phyloP scores from a whole-genome alignment of 2,113 vertebrate genomes.

The Sigmodon hispidus region DNA sequence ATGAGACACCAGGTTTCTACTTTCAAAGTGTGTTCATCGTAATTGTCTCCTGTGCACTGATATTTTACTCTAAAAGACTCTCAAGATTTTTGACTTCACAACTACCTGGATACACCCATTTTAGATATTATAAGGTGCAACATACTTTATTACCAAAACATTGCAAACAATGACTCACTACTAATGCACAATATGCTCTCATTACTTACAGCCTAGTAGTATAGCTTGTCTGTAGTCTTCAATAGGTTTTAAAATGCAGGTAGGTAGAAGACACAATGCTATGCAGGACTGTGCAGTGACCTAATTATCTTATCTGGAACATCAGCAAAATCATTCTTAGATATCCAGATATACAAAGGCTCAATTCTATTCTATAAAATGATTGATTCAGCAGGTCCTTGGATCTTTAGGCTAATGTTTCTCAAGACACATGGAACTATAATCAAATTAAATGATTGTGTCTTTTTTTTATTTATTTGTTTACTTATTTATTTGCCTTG shows the following conservation, averaged over 20 bases:
- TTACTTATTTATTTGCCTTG: too few relatives aligned
- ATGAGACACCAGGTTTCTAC: neutral
- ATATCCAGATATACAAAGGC: neutral
- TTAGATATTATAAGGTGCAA: neutral
- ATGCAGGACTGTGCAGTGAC: fast-evolving
- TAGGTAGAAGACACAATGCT: neutral
- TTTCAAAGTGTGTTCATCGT: neutral
- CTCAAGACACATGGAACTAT: neutral
- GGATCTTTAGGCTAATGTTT: neutral
- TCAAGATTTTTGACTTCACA: neutral
- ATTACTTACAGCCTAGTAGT: neutral
- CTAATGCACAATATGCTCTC: neutral
- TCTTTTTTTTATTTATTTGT: neutral
- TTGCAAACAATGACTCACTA: neutral
- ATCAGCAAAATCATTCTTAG: too few relatives aligned
- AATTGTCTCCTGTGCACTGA: neutral
- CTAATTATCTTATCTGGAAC: neutral
- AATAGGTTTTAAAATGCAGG: neutral
- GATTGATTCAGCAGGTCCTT: neutral
- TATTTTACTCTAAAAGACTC: neutral
- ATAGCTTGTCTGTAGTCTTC: neutral
- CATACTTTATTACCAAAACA: neutral
- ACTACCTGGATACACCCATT: neutral
- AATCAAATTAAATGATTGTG: neutral
- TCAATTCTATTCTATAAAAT: neutral